These are phyloP conservation scores for Melanotaenia pygmaea DNA, from an alignment of 2,797 vertebrate genomes.

Conservation along the genomic window DNA sequence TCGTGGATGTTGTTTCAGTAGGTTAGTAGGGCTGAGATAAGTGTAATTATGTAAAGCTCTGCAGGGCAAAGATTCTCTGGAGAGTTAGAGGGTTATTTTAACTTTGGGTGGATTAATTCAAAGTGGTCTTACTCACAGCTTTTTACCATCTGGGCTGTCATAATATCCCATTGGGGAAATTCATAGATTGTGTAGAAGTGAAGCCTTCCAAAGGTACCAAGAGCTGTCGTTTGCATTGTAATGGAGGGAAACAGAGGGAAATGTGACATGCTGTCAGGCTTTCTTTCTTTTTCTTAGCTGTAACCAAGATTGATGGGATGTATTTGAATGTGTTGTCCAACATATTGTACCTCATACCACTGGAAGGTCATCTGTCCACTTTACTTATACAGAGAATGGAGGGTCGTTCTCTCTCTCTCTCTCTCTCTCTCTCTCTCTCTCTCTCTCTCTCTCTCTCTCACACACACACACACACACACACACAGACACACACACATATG, in stretches of 20 bases:
- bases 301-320: constrained; percentile 62
- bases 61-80: constrained; percentile 22
- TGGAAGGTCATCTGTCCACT: constrained; percentile 66
- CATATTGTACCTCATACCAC: constrained; percentile 40
- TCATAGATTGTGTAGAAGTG: constrained; percentile 27
- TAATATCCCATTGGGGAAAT: constrained; percentile 27
- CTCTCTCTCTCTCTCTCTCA: not conserved
- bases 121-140: constrained; percentile 40
- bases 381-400: constrained; percentile 33
- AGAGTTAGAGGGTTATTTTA: constrained; percentile 46
- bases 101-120: constrained; percentile 48
- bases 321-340: constrained; percentile 18
- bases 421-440: too few species aligned
- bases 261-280: constrained; percentile 31
- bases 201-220: constrained; percentile 34
- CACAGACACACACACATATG: constrained; percentile 1
- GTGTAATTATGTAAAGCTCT: constrained; percentile 50
- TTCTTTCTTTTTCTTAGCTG: constrained; percentile 34
- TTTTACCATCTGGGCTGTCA: constrained; percentile 33
- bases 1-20: constrained; percentile 35
- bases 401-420: not conserved
- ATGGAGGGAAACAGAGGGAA: constrained; percentile 37
- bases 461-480: too few species aligned
- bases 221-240: constrained; percentile 42
- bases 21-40: constrained; percentile 40